Evolutionary conservation across 1,140 invertebrate species (phyloP).

Genomic region (Zaprionus capensis): DNA sequence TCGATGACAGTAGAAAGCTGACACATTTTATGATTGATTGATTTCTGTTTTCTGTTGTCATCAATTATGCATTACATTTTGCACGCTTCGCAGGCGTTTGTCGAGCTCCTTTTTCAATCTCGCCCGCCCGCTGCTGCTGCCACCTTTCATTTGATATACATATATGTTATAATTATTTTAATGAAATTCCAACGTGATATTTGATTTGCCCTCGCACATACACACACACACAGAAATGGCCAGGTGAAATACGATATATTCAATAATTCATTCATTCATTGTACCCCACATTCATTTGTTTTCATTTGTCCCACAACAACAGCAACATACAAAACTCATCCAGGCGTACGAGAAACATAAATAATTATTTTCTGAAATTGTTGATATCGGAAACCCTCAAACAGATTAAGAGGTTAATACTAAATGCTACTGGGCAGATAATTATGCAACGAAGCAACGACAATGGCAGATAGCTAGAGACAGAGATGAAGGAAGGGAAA

Average conservation of each 20-base stretch:
- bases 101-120: slow-evolving; percentile 8
- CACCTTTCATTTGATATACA: slow-evolving; percentile 37
- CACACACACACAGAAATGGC: slow-evolving; percentile 10
- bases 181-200: slow-evolving; percentile 67
- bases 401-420: slow-evolving; percentile 37
- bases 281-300: slow-evolving; percentile 41
- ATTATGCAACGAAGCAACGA: background rate
- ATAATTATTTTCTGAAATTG: slow-evolving; percentile 35
- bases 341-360: slow-evolving; percentile 18
- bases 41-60: slow-evolving; percentile 71
- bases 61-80: slow-evolving; percentile 81
- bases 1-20: slow-evolving; percentile 41
- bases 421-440: slow-evolving; percentile 15
- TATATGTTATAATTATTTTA: slow-evolving; percentile 76
- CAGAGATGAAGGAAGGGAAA: background rate
- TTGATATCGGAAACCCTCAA: slow-evolving; percentile 22
- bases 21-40: slow-evolving; percentile 81
- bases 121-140: background rate
- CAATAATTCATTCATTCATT: slow-evolving; percentile 34
- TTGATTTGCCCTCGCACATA: slow-evolving; percentile 25
- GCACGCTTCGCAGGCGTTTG: slow-evolving; percentile 67
- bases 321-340: background rate
- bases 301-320: slow-evolving; percentile 30
- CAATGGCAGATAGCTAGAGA: background rate
- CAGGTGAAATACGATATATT: slow-evolving; percentile 39